Evolutionary conservation across 2,797 vertebrate species (phyloP), one percentile per base, ranked within the genome.

Genomic region (Perodicticus potto): DNA sequence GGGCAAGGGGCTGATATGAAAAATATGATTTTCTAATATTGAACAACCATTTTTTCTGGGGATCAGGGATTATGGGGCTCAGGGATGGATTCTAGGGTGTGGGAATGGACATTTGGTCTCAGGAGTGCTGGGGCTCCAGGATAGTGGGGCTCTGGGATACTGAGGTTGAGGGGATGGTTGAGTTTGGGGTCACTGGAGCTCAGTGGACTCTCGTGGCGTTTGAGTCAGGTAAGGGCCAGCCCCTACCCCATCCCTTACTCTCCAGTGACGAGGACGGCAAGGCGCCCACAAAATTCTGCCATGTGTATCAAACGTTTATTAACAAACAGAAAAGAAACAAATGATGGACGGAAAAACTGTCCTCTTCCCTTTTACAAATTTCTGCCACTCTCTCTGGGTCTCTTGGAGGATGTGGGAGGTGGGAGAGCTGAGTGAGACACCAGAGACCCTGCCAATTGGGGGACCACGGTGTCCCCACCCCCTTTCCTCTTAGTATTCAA

Each of bases 31-130:
- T 14, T 49, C 49, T 49, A 49, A 49, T 49, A 49, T 49, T 49
- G 49, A 49, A 49, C 49, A 49, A 49, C 49, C 49, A 10, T 49
- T 49, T 49, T 49, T 11, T 49, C 34, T 23, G 1, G 14, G 37
- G 29, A 22, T 59, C 57, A 59, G 22, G 57, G 57, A 23, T 59
- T 20, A 23, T 34, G 34, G 55, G 34, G 3, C 34, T 81, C 57
- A 61, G 57, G 1, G 20, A 55, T 19, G 43, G 69, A 43, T 2
- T 11, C 55, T 22, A 1, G 40, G 13, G 1, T 32, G 17, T 0
- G 8, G 22, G 57, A 5, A 73, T 73, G 22, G 11, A 73, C 25
- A 22, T 10, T 73, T 10, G 57, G 57, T 9, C 37, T 73, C 70
- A 27, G 37, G 23, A 3, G 1, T 43, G 23, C 23, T 53, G 16